Base-by-base conservation (phyloP, 2,888 invertebrate species). In the Diarsia mendica region DNA sequence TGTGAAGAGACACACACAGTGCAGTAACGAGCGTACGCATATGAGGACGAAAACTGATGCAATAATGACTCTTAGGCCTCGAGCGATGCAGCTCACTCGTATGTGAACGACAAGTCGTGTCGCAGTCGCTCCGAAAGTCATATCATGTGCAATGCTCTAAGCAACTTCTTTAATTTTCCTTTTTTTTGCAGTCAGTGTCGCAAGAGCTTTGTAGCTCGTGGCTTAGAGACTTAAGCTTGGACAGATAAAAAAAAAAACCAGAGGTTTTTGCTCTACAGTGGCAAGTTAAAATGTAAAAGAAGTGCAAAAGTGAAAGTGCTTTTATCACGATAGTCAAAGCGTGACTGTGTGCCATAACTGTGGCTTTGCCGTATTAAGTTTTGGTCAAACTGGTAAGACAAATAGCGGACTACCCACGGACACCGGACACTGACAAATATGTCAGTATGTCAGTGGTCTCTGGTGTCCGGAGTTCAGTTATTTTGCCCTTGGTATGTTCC, bases 1-100 rank as follows among this genome's bases (percentile, higher is more conserved):
- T 53, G 49, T 11, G 65, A 60, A 33, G 11, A 49, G 64, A 65
- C 66, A 67, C 33, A 60, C 28, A 46, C 28, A 44, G 39, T 74
- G 58, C 28, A 68, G 58, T 68, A 67, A 71, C 33, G 49, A 49
- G 70, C 11, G 55, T 49, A 69, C 20, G 46, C 13, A 28, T 63
- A 23, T 11, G 49, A 20, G 23, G 3, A 49, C 1, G 49, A 6
- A 49, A 71, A 49, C 13, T 64, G 13, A 51, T 44, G 28, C 15
- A 23, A 49, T 70, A 23, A 33, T 55, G 63, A 33, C 18, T 39
- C 8, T 15, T 72, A 23, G 13, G 60, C 6, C 3, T 39, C n/a
- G 11, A 39, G 39, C 13, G 6, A 61, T 39, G 39, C 61, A 39
- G 33, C n/a, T 11, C n/a, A 6, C n/a, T 6, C 13, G 8, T 3